These are phyloP conservation scores for Pseudochromis fuscus DNA, from an alignment of 2,797 vertebrate species.

Conservation along the genomic window DNA sequence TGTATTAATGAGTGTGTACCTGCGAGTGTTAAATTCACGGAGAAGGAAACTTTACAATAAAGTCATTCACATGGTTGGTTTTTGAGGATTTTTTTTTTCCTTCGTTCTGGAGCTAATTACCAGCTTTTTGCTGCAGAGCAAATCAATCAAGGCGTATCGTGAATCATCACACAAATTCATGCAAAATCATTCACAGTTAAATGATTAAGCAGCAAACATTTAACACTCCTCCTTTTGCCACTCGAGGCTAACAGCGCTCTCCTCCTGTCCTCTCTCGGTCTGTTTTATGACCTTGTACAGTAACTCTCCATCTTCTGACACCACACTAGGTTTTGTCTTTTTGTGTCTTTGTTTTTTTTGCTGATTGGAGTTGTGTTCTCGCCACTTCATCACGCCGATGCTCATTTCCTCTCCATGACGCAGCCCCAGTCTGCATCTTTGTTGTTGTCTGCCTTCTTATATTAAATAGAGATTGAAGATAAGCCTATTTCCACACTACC, in stretches of 20 bases:
- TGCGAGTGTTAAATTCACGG: not conserved
- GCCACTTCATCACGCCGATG: not conserved
- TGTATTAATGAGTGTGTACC: not conserved
- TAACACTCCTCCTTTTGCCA: constrained; percentile 72
- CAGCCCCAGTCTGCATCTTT: not conserved
- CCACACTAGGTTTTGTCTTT: constrained; percentile 14
- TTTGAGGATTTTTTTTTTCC: constrained; percentile 27
- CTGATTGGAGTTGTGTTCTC: constrained; percentile 13
- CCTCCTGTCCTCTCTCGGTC: constrained; percentile 56
- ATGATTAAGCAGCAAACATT: constrained; percentile 69
- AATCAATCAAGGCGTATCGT: constrained; percentile 67
- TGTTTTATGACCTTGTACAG: constrained; percentile 55
- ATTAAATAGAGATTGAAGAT: constrained; percentile 4
- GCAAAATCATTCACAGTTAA: constrained; percentile 81
- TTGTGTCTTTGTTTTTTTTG: constrained; percentile 3
- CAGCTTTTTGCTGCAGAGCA: constrained; percentile 76
- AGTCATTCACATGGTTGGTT: constrained; percentile 53
- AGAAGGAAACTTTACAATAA: constrained; percentile 40
- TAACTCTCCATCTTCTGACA: constrained; percentile 30
- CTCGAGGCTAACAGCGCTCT: constrained; percentile 70
- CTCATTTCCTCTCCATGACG: constrained; percentile 3
- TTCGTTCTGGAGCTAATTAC: constrained; percentile 67
- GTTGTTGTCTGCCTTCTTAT: not conserved
- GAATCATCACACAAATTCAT: constrained; percentile 81
- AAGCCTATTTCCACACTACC: constrained; percentile 8